Evolutionary conservation across 1,140 invertebrate genomes (phyloP).

Genomic region (Caenorhabditis tropicalis): DNA sequence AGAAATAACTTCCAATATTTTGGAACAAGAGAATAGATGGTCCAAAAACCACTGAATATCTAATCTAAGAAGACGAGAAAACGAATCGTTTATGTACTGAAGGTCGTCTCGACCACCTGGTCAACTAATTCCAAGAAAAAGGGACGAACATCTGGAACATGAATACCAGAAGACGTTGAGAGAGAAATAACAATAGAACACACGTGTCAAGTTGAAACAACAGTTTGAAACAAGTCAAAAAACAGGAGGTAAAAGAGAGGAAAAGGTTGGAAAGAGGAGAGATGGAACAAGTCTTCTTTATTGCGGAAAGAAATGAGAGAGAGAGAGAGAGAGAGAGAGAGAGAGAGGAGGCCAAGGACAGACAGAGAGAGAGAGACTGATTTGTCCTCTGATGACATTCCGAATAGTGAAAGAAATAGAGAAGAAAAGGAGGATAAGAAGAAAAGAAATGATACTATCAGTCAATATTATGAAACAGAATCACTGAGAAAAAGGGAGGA

Average conservation of each 20-base stretch:
- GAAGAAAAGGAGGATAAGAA: neutral
- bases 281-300: conserved; percentile 12
- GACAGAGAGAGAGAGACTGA: neutral
- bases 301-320: neutral
- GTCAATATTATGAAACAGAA: conserved; percentile 25
- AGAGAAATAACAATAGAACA: too few species aligned
- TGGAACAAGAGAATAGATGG: too few species aligned
- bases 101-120: neutral
- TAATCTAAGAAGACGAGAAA: neutral
- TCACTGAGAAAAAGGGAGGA: too few species aligned
- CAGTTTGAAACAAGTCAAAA: neutral
- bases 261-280: neutral
- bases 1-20: too few species aligned
- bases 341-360: conserved; percentile 23
- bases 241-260: neutral
- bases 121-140: neutral
- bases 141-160: neutral
- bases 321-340: neutral
- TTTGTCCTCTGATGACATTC: conserved; percentile 10
- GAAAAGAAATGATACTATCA: conserved; percentile 16
- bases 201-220: neutral
- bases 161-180: neutral
- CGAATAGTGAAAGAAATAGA: neutral
- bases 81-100: neutral
- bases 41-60: too few species aligned